These are phyloP conservation scores for Xylocopa sonorina DNA, from an alignment of 1,140 invertebrate species.

Conservation along the genomic window DNA sequence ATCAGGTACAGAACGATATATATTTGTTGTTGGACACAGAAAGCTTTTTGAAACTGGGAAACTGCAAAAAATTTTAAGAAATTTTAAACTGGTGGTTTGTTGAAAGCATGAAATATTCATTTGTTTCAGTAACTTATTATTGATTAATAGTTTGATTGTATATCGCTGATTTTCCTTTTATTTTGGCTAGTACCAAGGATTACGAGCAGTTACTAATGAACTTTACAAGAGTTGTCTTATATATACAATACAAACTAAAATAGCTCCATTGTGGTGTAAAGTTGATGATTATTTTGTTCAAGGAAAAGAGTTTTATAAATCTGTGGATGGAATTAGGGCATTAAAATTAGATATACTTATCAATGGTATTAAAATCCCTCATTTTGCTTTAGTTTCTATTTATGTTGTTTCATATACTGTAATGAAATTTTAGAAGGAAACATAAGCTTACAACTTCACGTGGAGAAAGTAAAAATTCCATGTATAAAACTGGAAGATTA, in stretches of 20 bases:
- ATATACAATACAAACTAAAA: slow-evolving; percentile 65
- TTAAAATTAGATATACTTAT: slow-evolving; percentile 65
- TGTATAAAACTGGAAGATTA: slow-evolving; percentile 56
- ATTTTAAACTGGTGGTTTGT: slow-evolving; percentile 9
- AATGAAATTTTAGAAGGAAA: slow-evolving; percentile 49
- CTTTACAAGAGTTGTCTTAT: slow-evolving; percentile 67
- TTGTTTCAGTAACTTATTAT: slow-evolving; percentile 19
- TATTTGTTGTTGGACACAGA: slow-evolving; percentile 61
- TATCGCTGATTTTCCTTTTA: not conserved
- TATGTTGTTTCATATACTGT: not conserved
- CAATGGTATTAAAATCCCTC: slow-evolving; percentile 43
- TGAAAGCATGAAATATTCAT: not conserved
- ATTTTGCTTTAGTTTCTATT: not conserved
- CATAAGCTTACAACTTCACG: slow-evolving; percentile 42
- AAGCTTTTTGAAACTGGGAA: slow-evolving; percentile 48
- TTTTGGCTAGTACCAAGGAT: slow-evolving; percentile 28
- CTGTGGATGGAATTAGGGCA: slow-evolving; percentile 53
- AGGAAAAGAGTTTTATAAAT: slow-evolving; percentile 69
- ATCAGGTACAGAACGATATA: slow-evolving; percentile 37
- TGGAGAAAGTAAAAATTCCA: slow-evolving; percentile 60
- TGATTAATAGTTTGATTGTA: not conserved
- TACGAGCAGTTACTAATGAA: slow-evolving; percentile 48
- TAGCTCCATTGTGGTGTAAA: slow-evolving; percentile 73
- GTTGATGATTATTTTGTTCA: slow-evolving; percentile 65
- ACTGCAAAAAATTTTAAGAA: slow-evolving; percentile 39